phyloP scores from a whole-genome alignment of 1,140 invertebrate species.

The Drosophila pruinosa region DNA sequence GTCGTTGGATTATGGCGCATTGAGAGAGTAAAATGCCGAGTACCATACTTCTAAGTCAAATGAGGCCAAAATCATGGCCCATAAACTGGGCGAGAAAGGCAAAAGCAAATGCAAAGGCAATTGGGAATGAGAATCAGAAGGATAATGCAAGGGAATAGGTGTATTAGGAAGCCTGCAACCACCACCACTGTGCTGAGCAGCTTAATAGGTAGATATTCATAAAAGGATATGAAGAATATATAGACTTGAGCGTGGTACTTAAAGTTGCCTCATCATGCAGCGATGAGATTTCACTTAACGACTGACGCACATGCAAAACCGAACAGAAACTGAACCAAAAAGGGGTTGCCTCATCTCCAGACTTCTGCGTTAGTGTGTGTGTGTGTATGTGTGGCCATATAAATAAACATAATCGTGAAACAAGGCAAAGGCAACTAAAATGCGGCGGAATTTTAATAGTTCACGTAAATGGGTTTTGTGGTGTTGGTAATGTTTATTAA shows the following conservation, averaged over 20 bases:
- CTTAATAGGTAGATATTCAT: constrained; percentile 36
- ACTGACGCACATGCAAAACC: constrained; percentile 35
- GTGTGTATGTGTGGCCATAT: constrained; percentile 42
- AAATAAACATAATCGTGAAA: constrained; percentile 77
- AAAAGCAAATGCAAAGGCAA: not conserved
- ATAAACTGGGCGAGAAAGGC: not conserved
- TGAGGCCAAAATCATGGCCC: constrained; percentile 12
- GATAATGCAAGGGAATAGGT: constrained; percentile 3
- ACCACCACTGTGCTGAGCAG: not conserved
- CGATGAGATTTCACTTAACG: constrained; percentile 58
- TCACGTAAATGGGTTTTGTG: constrained; percentile 78
- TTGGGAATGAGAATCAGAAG: no score
- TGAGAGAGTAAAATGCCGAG: no score
- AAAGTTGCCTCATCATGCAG: constrained; percentile 27
- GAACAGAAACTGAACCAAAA: not conserved
- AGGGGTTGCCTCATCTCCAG: constrained; percentile 11
- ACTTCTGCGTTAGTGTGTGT: not conserved
- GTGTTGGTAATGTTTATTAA: constrained; percentile 81
- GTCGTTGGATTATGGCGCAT: no score
- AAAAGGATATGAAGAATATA: constrained; percentile 32
- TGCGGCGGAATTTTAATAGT: constrained; percentile 78
- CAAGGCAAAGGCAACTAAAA: constrained; percentile 64
- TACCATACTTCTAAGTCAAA: not conserved
- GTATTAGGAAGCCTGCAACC: not conserved
- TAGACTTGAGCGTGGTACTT: constrained; percentile 8